Conservation (phyloP, 1,140 invertebrate species). For the Bombus balteatus region DNA sequence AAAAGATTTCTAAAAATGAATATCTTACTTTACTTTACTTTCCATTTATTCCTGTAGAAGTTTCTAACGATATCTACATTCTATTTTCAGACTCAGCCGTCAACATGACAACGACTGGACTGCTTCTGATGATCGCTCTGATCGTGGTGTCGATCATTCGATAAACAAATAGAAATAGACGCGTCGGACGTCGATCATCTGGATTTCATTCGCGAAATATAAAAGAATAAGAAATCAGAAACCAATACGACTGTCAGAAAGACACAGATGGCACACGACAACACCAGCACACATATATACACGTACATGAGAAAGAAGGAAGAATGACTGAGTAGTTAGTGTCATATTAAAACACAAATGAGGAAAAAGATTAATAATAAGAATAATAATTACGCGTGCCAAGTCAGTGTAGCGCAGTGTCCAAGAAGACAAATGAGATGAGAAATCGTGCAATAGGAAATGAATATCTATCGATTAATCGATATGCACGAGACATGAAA, state of each 20-base stretch:
- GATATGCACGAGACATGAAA: conserved; percentile 23
- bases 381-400: conserved; percentile 73
- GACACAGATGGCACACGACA: neutral
- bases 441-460: conserved; percentile 12
- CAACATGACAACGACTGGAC: conserved; percentile 57
- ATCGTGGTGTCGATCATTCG: conserved; percentile 73
- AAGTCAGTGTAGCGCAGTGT: conserved; percentile 68
- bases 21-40: too few species aligned
- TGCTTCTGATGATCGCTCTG: conserved; percentile 65
- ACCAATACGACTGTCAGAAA: neutral
- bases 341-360: conserved; percentile 66
- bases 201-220: conserved; percentile 52
- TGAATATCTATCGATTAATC: conserved; percentile 20
- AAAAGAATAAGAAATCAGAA: conserved; percentile 25
- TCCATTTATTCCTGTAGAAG: too few species aligned
- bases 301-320: conserved; percentile 53
- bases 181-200: conserved; percentile 34
- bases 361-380: conserved; percentile 38
- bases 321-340: conserved; percentile 77
- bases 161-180: conserved; percentile 62
- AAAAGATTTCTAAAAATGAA: too few species aligned
- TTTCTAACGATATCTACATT: neutral
- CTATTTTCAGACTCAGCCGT: conserved; percentile 63
- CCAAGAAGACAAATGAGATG: conserved; percentile 14
- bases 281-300: neutral